Percentiles rank a stretch among this genome's conserved stretches.
Conservation (phyloP, 2,113 vertebrate genomes). For the Gallinago undulata region DNA sequence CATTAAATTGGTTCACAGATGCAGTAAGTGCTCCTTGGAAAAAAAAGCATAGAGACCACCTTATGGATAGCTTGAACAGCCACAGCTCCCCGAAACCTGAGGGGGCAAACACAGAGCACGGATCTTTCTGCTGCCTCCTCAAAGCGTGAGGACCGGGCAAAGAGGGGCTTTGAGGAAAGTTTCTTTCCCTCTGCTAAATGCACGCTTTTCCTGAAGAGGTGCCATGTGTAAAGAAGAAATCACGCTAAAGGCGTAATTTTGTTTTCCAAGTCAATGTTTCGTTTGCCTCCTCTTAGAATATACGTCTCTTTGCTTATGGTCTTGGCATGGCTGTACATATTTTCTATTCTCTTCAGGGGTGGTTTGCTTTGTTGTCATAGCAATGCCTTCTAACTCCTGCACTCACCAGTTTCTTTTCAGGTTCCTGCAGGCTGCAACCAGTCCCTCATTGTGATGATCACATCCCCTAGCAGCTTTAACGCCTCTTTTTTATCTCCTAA, state of each 20-base stretch:
- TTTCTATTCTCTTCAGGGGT: conserved; percentile 56
- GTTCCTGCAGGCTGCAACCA: conserved; percentile 60
- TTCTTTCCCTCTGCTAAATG: background rate
- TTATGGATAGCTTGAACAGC: background rate
- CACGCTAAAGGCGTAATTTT: conserved; percentile 7
- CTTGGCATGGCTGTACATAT: conserved; percentile 30
- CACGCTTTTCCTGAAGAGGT: conserved; percentile 37
- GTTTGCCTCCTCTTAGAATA: conserved; percentile 45
- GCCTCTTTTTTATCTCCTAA: conserved; percentile 15
- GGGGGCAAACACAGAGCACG: background rate
- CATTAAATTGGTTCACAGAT: background rate
- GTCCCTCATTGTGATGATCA: conserved; percentile 56
- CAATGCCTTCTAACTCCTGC: conserved; percentile 29
- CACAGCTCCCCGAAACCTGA: background rate
- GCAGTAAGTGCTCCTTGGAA: background rate
- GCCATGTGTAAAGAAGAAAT: conserved; percentile 10
- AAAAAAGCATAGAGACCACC: background rate
- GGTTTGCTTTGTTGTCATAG: conserved; percentile 63
- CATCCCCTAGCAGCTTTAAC: conserved; percentile 23
- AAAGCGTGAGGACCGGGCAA: background rate
- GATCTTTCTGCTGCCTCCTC: background rate
- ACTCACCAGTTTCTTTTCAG: conserved; percentile 43
- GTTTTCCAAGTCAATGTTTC: conserved; percentile 27
- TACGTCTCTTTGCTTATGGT: conserved; percentile 12
- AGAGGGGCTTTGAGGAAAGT: background rate